Conservation (phyloP, 2,113 vertebrate genomes). For the Athene cunicularia region DNA sequence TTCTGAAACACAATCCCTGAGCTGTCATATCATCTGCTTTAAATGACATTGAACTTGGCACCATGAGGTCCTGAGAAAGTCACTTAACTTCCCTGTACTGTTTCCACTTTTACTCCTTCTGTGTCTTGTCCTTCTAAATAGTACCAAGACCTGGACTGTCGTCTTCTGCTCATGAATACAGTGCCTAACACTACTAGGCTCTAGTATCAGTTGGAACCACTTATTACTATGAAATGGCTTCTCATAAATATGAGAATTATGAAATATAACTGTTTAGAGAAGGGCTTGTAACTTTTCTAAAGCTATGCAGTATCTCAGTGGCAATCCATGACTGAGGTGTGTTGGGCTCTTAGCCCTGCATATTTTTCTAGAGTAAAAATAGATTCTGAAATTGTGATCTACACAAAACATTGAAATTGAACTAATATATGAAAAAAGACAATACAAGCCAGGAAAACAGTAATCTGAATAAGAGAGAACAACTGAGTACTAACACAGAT, state of each 20-base stretch:
- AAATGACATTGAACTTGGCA: background rate
- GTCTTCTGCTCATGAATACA: background rate
- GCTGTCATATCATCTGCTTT: background rate
- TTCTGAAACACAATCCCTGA: background rate
- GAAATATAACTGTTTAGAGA: background rate
- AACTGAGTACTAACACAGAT: background rate
- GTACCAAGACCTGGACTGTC: background rate
- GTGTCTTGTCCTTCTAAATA: background rate
- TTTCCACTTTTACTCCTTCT: background rate
- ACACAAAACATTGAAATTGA: background rate
- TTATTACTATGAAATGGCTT: background rate
- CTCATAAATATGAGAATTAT: background rate
- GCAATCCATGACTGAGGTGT: background rate
- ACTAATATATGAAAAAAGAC: background rate
- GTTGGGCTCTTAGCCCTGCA: background rate
- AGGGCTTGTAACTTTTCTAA: background rate
- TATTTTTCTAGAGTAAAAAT: background rate
- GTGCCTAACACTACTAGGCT: background rate
- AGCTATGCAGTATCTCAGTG: background rate
- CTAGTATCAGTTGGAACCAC: background rate
- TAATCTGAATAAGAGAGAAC: background rate
- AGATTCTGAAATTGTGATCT: background rate
- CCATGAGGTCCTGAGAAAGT: background rate
- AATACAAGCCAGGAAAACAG: background rate
- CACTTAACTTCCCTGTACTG: background rate